Conservation (phyloP, 2,888 invertebrate species). For the Synanthedon formicaeformis region DNA sequence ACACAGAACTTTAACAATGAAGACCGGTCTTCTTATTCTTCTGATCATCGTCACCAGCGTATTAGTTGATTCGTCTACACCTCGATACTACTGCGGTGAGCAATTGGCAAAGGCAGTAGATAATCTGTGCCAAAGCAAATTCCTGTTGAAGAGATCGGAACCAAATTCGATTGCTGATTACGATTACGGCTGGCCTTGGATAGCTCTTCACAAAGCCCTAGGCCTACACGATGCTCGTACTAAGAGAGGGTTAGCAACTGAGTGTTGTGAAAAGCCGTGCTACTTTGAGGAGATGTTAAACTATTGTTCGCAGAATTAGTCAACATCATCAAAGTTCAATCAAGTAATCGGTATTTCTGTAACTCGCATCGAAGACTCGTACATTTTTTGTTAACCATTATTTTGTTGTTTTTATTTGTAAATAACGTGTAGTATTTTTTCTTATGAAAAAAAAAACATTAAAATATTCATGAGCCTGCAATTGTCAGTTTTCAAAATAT, state of each 20-base stretch:
- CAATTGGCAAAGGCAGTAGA: constrained; percentile 9
- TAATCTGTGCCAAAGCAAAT: constrained; percentile 7
- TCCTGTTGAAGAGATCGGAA: constrained; percentile 1
- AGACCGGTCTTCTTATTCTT: not conserved
- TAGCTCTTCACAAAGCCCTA: not conserved
- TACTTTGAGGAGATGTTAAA: constrained; percentile 14
- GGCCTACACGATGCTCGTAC: not conserved
- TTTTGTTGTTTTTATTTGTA: too few species aligned
- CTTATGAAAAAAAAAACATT: too few species aligned
- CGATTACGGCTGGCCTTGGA: constrained; percentile 1
- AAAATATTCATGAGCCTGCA: too few species aligned
- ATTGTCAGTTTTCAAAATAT: too few species aligned
- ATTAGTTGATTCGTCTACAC: constrained; percentile 1
- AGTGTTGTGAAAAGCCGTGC: constrained; percentile 25
- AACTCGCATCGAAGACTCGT: too few species aligned
- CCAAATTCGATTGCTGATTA: not conserved
- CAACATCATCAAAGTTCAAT: too few species aligned
- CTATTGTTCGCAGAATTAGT: not conserved
- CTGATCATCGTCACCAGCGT: constrained; percentile 1
- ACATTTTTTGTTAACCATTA: too few species aligned
- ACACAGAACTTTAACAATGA: not conserved
- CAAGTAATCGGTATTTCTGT: too few species aligned
- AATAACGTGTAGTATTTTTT: too few species aligned
- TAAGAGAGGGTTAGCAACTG: constrained; percentile 13
- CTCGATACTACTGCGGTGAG: constrained; percentile 12